Evolutionary conservation across 2,888 invertebrate genomes (phyloP).

Genomic region (Drosophila vallismaia): DNA sequence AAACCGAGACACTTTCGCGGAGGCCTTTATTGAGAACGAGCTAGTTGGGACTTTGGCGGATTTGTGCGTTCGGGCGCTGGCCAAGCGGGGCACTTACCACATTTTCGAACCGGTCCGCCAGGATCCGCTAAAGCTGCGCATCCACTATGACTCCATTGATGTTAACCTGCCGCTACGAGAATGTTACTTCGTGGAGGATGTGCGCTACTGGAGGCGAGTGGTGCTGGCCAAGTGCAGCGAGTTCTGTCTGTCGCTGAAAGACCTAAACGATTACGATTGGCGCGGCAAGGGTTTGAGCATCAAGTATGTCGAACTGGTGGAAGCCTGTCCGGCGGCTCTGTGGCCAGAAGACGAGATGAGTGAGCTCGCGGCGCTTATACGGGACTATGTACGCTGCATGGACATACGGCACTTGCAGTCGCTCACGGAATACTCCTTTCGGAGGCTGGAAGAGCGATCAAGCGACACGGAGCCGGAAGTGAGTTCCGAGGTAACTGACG

Average conservation of each 20-base stretch:
- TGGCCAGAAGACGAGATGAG: conserved; percentile 75
- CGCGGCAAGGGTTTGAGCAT: conserved; percentile 67
- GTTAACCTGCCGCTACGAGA: conserved; percentile 69
- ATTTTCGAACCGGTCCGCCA: conserved; percentile 38
- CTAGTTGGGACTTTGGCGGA: conserved; percentile 65
- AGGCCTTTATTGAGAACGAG: conserved; percentile 65
- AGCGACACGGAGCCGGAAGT: conserved; percentile 55
- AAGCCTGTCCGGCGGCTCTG: conserved; percentile 67
- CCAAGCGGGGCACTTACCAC: conserved; percentile 49
- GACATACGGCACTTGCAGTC: conserved; percentile 75
- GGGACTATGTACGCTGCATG: conserved; percentile 61
- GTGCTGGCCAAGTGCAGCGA: conserved; percentile 68
- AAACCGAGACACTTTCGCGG: conserved; percentile 66
- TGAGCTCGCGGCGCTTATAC: conserved; percentile 55
- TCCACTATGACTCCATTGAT: conserved; percentile 71
- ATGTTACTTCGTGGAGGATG: conserved; percentile 71
- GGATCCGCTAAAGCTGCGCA: conserved; percentile 61
- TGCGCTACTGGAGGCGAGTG: conserved; percentile 77
- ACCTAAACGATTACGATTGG: conserved; percentile 66
- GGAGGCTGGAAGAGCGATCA: conserved; percentile 32
- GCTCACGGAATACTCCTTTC: conserved; percentile 61
- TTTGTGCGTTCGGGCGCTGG: conserved; percentile 68
- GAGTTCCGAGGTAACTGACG: conserved; percentile 46
- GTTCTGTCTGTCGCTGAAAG: conserved; percentile 55
- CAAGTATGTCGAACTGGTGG: conserved; percentile 77